Evolutionary conservation across 2,797 vertebrate genomes (phyloP).

Genomic region (Helicolenus hilgendorfi): DNA sequence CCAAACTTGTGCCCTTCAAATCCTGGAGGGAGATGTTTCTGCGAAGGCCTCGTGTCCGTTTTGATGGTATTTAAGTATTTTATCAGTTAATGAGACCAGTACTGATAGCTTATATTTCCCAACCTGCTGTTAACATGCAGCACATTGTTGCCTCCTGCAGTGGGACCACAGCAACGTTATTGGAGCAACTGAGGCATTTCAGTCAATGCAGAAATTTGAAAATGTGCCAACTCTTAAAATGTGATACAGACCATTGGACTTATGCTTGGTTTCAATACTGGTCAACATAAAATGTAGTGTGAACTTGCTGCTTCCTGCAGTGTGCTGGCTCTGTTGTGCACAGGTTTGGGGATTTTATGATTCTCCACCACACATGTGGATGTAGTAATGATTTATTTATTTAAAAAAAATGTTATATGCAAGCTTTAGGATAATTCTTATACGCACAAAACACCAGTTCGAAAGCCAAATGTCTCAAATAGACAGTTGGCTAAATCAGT

Average conservation of each 20-base stretch:
- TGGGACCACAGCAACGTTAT: neutral
- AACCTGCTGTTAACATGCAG: neutral
- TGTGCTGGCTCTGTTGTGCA: neutral
- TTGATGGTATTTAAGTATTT: slow-evolving; percentile 92
- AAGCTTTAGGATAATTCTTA: neutral
- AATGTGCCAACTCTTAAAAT: neutral
- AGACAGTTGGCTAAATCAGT: neutral
- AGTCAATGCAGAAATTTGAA: neutral
- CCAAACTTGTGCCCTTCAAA: slow-evolving; percentile 93
- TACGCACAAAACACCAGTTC: neutral
- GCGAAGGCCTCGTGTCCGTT: slow-evolving; percentile 95
- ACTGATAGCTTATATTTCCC: neutral
- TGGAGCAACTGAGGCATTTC: neutral
- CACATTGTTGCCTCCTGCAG: neutral
- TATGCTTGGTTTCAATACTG: neutral
- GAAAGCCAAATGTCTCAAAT: neutral
- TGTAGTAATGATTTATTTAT: neutral
- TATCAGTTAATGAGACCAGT: neutral
- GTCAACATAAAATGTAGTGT: neutral
- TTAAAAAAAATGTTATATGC: neutral
- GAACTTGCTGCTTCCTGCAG: neutral
- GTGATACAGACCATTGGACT: neutral
- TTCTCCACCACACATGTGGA: neutral
- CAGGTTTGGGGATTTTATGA: neutral
- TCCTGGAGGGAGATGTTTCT: slow-evolving; percentile 99